These are phyloP conservation scores for Hydrophis major DNA, from an alignment of 2,797 vertebrate species.

Conservation along the genomic window DNA sequence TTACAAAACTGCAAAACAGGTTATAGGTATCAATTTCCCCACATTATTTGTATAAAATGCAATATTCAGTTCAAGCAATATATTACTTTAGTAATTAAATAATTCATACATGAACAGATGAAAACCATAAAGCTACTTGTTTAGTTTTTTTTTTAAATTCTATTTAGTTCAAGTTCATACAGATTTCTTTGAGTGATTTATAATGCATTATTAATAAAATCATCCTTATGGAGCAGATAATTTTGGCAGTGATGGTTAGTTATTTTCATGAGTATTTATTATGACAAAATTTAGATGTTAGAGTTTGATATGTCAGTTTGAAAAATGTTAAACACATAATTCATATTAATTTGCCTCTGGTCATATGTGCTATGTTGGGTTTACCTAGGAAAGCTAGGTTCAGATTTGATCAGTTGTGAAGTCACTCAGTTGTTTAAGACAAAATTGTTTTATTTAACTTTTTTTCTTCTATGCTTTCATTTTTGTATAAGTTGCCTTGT, in stretches of 20 bases:
- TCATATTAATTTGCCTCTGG: not conserved
- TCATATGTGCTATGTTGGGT: not conserved
- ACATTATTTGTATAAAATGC: not conserved
- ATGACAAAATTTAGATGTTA: fast-evolving
- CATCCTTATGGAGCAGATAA: not conserved
- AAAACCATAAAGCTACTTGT: not conserved
- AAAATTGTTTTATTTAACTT: not conserved
- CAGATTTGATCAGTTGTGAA: not conserved
- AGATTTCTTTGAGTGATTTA: not conserved
- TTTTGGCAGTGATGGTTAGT: constrained; percentile 10
- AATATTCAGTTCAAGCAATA: not conserved
- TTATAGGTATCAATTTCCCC: not conserved
- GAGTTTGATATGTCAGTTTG: not conserved
- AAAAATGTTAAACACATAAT: not conserved
- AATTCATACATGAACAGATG: not conserved
- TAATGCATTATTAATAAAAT: not conserved
- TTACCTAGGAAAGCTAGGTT: not conserved
- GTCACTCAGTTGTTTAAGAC: not conserved
- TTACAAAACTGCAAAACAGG: not conserved
- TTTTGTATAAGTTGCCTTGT: not conserved
- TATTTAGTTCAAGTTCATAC: not conserved
- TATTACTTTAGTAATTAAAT: not conserved
- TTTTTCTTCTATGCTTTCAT: not conserved
- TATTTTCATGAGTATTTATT: constrained; percentile 9
- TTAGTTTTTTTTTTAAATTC: not conserved